Conservation (phyloP, 1,140 invertebrate species). For the Triops longicaudatus region DNA sequence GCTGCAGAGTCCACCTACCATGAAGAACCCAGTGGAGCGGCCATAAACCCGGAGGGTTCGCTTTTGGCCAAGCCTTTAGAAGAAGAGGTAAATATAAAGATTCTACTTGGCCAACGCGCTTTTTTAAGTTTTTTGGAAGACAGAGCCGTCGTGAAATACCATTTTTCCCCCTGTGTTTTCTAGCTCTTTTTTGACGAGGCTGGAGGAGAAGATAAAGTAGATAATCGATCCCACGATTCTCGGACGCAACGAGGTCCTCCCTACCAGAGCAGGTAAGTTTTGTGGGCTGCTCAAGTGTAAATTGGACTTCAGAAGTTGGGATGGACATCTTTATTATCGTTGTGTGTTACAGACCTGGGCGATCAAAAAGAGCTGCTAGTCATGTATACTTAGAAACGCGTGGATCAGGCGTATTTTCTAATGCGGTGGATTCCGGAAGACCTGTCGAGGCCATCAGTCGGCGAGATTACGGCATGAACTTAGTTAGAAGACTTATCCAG, state of each 20-base stretch:
- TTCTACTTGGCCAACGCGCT: neutral
- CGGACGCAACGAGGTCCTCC: neutral
- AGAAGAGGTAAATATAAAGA: neutral
- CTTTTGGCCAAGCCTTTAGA: neutral
- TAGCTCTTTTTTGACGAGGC: neutral
- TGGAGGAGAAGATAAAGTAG: neutral
- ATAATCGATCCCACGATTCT: neutral
- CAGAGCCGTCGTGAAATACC: neutral
- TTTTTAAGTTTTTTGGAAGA: neutral
- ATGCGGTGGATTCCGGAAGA: slow-evolving; percentile 46
- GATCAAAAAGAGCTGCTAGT: neutral
- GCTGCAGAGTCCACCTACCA: neutral
- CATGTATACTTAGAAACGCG: neutral
- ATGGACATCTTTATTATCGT: neutral
- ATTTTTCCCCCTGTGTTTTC: neutral
- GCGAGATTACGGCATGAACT: slow-evolving; percentile 72
- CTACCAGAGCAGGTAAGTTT: neutral
- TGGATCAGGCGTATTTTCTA: neutral
- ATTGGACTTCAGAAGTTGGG: neutral
- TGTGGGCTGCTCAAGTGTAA: neutral
- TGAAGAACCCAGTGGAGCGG: neutral
- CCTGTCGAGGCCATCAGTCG: slow-evolving; percentile 71
- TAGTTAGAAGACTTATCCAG: slow-evolving; percentile 68
- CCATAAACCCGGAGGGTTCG: neutral
- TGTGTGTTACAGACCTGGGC: neutral